These are phyloP conservation scores for Strigamia maritima DNA, from an alignment of 2,888 invertebrate species.

Conservation along the genomic window DNA sequence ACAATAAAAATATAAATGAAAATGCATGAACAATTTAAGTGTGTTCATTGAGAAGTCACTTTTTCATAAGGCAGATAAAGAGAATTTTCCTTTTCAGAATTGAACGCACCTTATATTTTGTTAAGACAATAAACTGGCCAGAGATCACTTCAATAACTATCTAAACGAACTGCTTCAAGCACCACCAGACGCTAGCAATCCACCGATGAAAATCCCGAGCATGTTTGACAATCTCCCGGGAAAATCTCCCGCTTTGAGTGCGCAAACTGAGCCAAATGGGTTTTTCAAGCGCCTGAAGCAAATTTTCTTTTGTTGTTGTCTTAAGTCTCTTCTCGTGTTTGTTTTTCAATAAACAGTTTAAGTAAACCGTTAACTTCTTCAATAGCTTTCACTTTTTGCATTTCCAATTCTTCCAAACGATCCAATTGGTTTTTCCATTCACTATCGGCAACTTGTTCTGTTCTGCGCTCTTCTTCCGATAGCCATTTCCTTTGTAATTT, in stretches of 20 bases:
- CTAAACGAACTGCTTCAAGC: not conserved
- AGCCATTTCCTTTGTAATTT: not conserved
- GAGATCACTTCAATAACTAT: not conserved
- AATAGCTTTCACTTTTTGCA: not conserved
- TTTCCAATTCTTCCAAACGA: not conserved
- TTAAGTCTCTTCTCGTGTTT: not conserved
- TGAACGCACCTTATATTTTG: too few species aligned
- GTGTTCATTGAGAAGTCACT: too few species aligned
- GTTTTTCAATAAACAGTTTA: not conserved
- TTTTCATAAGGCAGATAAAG: too few species aligned
- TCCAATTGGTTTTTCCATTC: not conserved
- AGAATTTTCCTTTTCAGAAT: too few species aligned
- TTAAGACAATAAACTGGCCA: not conserved
- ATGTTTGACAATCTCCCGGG: not conserved
- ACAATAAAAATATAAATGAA: too few species aligned
- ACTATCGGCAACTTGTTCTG: not conserved
- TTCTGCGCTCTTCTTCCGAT: not conserved
- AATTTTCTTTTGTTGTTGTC: not conserved
- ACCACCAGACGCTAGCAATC: not conserved
- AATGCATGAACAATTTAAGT: too few species aligned
- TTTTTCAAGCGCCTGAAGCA: not conserved
- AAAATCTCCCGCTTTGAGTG: not conserved
- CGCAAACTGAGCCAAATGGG: not conserved
- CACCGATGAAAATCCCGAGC: not conserved
- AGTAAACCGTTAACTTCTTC: not conserved